These are phyloP conservation scores for Fukomys damarensis DNA, from an alignment of 2,113 vertebrate genomes.

Conservation along the genomic window DNA sequence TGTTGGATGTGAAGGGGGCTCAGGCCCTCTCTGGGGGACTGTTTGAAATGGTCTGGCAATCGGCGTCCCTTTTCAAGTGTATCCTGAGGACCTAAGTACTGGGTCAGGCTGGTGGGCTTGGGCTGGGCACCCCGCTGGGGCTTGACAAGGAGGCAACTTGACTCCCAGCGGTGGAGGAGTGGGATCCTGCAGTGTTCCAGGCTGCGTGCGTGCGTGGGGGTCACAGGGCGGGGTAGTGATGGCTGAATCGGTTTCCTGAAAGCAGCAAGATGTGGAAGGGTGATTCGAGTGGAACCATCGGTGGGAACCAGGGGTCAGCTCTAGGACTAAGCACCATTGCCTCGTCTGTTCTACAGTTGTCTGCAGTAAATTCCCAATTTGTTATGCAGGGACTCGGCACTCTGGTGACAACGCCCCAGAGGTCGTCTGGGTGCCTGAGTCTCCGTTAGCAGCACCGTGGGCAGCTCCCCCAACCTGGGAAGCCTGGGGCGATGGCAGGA, in stretches of 20 bases:
- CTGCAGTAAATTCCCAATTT: fast-evolving
- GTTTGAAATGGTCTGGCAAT: neutral
- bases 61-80: neutral
- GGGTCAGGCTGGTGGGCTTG: neutral
- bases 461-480: neutral
- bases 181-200: neutral
- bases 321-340: neutral
- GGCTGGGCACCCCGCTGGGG: neutral
- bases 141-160: neutral
- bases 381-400: neutral
- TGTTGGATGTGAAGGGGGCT: neutral
- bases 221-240: neutral
- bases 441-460: neutral
- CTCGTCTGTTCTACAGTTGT: no score
- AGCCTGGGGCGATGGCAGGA: neutral
- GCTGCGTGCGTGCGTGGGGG: neutral
- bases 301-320: neutral
- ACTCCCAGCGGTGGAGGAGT: neutral
- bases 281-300: neutral
- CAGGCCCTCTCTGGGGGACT: neutral
- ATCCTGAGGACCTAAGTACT: neutral
- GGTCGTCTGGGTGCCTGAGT: fast-evolving
- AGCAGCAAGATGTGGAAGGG: neutral
- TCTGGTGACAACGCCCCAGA: neutral
- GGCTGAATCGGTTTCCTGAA: neutral